Base-by-base conservation (phyloP, 1,140 invertebrate species). In the Heliconius eleuchia region DNA sequence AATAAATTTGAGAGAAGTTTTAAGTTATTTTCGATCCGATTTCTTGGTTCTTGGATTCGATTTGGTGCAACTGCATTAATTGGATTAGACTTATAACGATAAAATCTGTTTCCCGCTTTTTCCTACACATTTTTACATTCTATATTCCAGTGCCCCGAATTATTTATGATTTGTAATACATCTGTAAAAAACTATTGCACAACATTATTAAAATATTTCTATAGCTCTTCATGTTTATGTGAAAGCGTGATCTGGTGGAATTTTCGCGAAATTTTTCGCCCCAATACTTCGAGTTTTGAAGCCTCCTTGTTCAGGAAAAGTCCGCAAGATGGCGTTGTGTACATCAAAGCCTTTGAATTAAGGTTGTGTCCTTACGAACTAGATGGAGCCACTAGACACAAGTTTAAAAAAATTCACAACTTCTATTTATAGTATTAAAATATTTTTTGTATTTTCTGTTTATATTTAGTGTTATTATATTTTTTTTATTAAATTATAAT, bases 221-320 rank as follows among this genome's bases (percentile, higher is more conserved):
- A 1, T 30, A 30, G 60, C 60, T 66, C 60, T 66, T n/a, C 55
- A 66, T 13, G 11, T 66, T 66, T 18, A 30, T 5, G 11, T n/a
- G 60, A 87, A 84, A 90, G 90, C 90, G 92, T 73, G 84, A 86
- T 92, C 91, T 93, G 87, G 86, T 88, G 91, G 84, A 74, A 77
- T 82, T 85, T 84, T 73, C 79, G 52, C 73, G 84, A 85, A 82
- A 78, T 88, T 88, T 80, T 86, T 78, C 39, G 74, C 66, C 77
- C 72, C 77, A 52, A 73, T 52, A 57, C 71, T 73, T 82, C 74
- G 74, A 66, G 60, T 27, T 66, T 66, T 81, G 78, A 87, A 89
- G 85, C 87, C 86, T 92, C 79, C 73, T 86, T 46, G 87, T 91
- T 88, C 81, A 71, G 86, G 83, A 89, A 91, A 93, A 87, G 85